These are phyloP conservation scores for Sorex maritimensis DNA, from an alignment of 2,797 vertebrate genomes.

Conservation along the genomic window DNA sequence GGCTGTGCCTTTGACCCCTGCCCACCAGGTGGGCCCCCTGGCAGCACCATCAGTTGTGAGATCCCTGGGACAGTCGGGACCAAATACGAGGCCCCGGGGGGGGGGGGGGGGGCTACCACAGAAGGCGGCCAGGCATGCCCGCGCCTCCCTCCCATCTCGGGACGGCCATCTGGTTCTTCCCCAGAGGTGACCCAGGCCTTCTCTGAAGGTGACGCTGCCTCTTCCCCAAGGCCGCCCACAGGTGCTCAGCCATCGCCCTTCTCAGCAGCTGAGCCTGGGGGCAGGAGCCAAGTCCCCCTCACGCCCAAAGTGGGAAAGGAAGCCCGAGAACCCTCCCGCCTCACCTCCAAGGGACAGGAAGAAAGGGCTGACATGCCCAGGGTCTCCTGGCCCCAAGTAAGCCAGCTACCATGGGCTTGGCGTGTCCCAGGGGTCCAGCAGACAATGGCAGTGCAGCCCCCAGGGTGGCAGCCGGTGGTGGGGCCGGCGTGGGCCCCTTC, in stretches of 20 bases:
- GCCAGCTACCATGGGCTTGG: rapidly evolving
- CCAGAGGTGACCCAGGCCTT: background rate
- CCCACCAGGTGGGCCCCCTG: too few species aligned
- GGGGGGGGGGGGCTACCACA: rapidly evolving
- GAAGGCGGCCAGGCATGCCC: too few species aligned
- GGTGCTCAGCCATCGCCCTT: background rate
- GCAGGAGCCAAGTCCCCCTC: background rate
- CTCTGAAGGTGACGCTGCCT: background rate
- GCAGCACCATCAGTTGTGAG: too few species aligned
- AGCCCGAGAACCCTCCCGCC: background rate
- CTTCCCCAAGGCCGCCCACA: background rate
- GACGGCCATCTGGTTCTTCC: background rate
- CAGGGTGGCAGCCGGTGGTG: too few species aligned
- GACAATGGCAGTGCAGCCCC: too few species aligned
- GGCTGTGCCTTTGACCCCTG: too few species aligned
- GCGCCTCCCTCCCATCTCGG: background rate
- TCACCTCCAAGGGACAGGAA: background rate
- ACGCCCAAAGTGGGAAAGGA: constrained; percentile 10
- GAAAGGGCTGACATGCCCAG: background rate
- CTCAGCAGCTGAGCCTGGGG: background rate
- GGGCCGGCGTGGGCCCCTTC: too few species aligned
- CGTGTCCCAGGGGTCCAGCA: too few species aligned
- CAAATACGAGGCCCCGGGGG: too few species aligned
- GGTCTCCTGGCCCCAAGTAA: background rate
- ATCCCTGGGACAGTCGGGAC: too few species aligned